phyloP scores from a whole-genome alignment of 2,797 vertebrate species.

The Ciconia nigra region DNA sequence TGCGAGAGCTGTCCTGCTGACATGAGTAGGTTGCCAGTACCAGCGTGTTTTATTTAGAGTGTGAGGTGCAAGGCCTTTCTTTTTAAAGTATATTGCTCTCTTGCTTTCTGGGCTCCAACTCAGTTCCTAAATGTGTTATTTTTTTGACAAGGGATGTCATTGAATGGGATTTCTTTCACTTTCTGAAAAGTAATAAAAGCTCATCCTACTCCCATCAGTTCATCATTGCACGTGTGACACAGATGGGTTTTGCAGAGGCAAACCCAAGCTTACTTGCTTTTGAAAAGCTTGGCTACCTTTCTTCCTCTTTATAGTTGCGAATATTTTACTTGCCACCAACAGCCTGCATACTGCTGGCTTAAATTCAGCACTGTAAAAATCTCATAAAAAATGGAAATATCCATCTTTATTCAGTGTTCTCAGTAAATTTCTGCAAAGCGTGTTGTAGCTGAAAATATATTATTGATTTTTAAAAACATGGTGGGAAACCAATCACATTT shows the following conservation, averaged over 20 bases:
- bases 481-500: constrained; percentile 3
- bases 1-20: not conserved
- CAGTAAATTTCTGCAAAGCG: constrained; percentile 4
- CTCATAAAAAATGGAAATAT: constrained; percentile 32
- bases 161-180: not conserved
- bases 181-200: not conserved
- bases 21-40: not conserved
- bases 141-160: not conserved
- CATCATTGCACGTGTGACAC: not conserved
- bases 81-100: not conserved
- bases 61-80: not conserved
- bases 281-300: not conserved
- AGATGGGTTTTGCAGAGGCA: not conserved
- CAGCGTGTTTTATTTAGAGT: not conserved
- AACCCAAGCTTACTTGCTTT: not conserved
- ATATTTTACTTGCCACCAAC: not conserved
- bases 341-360: not conserved
- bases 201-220: not conserved
- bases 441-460: constrained; percentile 32
- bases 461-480: constrained; percentile 18
- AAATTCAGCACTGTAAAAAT: constrained; percentile 25
- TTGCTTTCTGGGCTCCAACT: not conserved
- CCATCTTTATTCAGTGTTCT: constrained; percentile 25
- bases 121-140: not conserved
- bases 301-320: not conserved